Evolutionary conservation across 2,113 vertebrate genomes (phyloP), one percentile per base, ranked within the genome.

Genomic region (Holacanthus passer): DNA sequence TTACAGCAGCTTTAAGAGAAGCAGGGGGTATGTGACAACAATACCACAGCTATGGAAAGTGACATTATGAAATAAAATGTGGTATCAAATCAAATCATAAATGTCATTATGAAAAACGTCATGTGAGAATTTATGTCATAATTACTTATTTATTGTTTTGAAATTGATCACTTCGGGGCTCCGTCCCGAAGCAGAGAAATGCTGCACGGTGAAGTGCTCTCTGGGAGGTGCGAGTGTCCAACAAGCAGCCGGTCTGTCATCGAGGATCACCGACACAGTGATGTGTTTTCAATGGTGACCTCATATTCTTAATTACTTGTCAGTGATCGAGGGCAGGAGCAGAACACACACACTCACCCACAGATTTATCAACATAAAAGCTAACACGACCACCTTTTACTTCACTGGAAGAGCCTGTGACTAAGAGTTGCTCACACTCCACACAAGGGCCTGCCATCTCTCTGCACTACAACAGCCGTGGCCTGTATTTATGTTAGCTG

Each of bases 401-500:
- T 73, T 84, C 71, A 16, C 24, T 53, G 75, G 43, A 81, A 27
- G 43, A 79, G 80, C 60, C n/a, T 2, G 47, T 84, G 86, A 88
- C 84, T 83, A 43, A 87, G 79, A 64, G 56, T 50, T 67, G 86
- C 84, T 67, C 27, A 24, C 68, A 45, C 80, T 85, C 79, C 60
- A 84, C 77, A 72, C 58, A 35, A 70, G 71, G 68, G 50, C 70
- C 91, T 89, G 88, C 84, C 81, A 84, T 91, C 85, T 77, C 88
- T 86, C 81, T 17, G 55, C 79, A 68, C 55, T 65, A 47, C 87
- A 90, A 72, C 86, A 84, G 85, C 77, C 81, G 45, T 17, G 73
- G 47, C 81, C 78, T 83, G 88, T 93, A 89, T 94, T 94, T 93
- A 92, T 93, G 91, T 94, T 89, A 93, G 87, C 88, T 58, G 77